phyloP scores from a whole-genome alignment of 2,888 invertebrate species.

The Rapana venosa region DNA sequence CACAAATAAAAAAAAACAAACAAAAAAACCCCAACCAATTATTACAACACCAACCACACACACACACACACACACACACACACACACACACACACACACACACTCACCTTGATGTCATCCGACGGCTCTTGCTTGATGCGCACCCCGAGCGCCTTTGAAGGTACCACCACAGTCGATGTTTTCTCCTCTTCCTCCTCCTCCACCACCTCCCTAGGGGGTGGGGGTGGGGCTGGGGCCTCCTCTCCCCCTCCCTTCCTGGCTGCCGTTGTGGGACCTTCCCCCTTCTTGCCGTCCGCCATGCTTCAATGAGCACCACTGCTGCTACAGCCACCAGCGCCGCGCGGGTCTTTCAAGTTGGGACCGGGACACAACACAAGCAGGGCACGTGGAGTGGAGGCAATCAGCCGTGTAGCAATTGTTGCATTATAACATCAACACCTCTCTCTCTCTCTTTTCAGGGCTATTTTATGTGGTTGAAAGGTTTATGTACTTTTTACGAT shows the following conservation, averaged over 20 bases:
- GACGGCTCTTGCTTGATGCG: constrained; percentile 39
- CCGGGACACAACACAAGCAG: not conserved
- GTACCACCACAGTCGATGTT: not conserved
- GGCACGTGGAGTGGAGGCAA: constrained; percentile 22
- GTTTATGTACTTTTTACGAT: not conserved
- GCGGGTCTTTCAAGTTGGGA: not conserved
- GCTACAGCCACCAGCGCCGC: not conserved
- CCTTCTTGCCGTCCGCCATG: constrained; percentile 13
- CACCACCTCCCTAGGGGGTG: not conserved
- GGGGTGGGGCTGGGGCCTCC: no score
- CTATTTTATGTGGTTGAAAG: not conserved
- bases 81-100: constrained; percentile 15
- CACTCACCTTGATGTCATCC: constrained; percentile 39
- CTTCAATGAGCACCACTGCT: not conserved
- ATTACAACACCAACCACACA: no score
- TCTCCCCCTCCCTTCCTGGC: constrained; percentile 11
- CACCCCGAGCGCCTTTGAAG: constrained; percentile 1
- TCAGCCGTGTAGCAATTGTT: constrained; percentile 4
- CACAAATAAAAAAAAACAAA: no score
- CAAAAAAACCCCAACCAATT: no score
- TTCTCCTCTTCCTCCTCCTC: not conserved
- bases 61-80: not conserved
- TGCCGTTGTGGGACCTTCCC: not conserved
- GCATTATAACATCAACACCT: not conserved
- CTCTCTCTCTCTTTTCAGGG: not conserved